Base-by-base conservation (phyloP, 2,888 invertebrate species). In the Helobdella robusta region DNA sequence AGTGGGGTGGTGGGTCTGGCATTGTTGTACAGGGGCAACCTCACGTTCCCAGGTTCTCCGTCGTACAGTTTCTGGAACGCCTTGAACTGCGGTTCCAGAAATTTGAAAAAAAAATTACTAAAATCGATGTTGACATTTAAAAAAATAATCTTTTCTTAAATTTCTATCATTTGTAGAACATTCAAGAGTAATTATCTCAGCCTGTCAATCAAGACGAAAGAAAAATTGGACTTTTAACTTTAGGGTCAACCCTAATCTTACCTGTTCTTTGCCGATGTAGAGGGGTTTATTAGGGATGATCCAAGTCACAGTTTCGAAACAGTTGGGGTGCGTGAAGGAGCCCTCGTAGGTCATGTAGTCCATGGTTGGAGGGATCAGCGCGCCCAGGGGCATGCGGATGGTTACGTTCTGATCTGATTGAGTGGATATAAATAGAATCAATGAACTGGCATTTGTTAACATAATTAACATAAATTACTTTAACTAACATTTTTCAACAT, bases 281-380 rank as follows among this genome's bases (percentile, higher is more conserved):
- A 95, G 90, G 69, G 95, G 95, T 81, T 91, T 93, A 83, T 97
- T 97, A 80, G 94, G 86, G 75, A 98, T 89, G 76, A 97, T 87
- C 97, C 97, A 98, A 67, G 94, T 91, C 46, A 94, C 91, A n/a
- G 95, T 95, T 82, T 98, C 97, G 88, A 93, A 91, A 81, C 97
- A 98, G 60, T 94, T 81, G 11, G 97, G 97, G 81, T 91, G 91
- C 66, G 97, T 95, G 73, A 93, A 89, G 72, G 94, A 94, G 32
- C 95, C 95, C 79, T 95, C 94, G 80, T 95, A 98, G 36, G 97
- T 97, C 83, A 98, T 89, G 82, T 92, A 98, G 59, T 71, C 69
- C 15, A 62, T 66, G 34, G 70, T 72, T 11, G 65, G 66, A 4
- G 72, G 70, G 11, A 72, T 18, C 34, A 72, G 59, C 20, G 58